Base-by-base conservation (phyloP, 2,113 vertebrate species). In the Raja brachyura region DNA sequence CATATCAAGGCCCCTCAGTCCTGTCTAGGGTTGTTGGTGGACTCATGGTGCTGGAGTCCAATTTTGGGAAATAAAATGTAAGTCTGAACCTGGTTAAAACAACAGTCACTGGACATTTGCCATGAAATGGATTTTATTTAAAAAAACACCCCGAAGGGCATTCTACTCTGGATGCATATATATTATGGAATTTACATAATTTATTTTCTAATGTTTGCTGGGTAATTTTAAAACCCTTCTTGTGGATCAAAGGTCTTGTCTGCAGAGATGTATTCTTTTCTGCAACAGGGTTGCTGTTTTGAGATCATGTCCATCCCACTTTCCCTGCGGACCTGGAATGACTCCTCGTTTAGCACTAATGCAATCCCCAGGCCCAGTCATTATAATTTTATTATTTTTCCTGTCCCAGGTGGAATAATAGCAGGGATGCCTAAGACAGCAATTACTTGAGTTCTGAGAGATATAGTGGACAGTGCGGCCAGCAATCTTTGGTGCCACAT, bases 121-220 rank as follows among this genome's bases (percentile, higher is more conserved):
- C 7, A 18, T 18, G n/a, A n/a, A 88, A 63, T 16, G 59, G 59
- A n/a, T 86, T 3, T 88, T 88, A 14, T 54, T 86, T 85, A n/a
- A 14, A n/a, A 63, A 31, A 31, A 13, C 63, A 63, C 20, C 59
- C 79, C 14, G 59, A 28, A 88, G 59, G 83, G 25, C 59, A 86
- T 59, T 66, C 59, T 63, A 66, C 28, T 16, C n/a, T 63, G 28
- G 83, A n/a, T 86, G 81, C 81, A 86, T 86, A 86, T 86, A 88
- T 88, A 88, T 88, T 63, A 88, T n/a, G 31, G 83, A 66, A 88
- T 88, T 88, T 88, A 9, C 83, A 88, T 88, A 63, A 88, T 88
- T 88, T 63, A 28, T 63, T 88, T 88, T 13, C 59, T 63, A 28
- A 6, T 28, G 83, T 88, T 86, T 31, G 59, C n/a, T 63, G 28